phyloP scores from a whole-genome alignment of 1,140 invertebrate genomes.

The Saccostrea glomerata region DNA sequence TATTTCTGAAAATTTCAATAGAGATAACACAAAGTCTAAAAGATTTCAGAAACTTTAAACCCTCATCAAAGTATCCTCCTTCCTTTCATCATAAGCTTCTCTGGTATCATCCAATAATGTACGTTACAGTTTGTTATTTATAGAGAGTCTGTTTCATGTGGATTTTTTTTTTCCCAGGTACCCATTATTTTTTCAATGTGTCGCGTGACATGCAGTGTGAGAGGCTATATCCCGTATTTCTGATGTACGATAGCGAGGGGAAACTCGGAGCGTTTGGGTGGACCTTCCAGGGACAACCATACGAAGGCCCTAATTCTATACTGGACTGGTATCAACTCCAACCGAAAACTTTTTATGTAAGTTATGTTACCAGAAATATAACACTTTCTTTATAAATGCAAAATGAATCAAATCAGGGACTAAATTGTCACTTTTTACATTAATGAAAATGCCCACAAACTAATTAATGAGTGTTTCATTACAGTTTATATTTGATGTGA shows the following conservation, averaged over 20 bases:
- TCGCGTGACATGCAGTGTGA: constrained; percentile 69
- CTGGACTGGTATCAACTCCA: constrained; percentile 63
- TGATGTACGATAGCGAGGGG: constrained; percentile 73
- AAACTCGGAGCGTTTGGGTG: constrained; percentile 74
- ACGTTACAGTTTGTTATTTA: not conserved
- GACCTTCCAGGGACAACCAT: constrained; percentile 71
- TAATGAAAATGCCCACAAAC: too few relatives aligned
- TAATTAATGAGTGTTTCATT: not conserved
- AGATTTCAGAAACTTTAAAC: too few relatives aligned
- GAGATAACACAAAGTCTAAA: too few relatives aligned
- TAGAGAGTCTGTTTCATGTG: not conserved
- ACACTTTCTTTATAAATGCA: too few relatives aligned
- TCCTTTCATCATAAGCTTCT: too few relatives aligned
- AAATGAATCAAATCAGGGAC: not conserved
- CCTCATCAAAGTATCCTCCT: too few relatives aligned
- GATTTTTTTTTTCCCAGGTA: constrained; percentile 61
- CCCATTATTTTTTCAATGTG: constrained; percentile 72
- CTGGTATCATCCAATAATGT: not conserved
- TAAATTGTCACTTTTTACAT: too few relatives aligned
- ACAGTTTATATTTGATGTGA: constrained; percentile 68
- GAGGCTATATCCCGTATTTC: constrained; percentile 73
- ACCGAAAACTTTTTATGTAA: constrained; percentile 65
- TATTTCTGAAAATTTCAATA: too few relatives aligned
- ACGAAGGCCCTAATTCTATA: not conserved
- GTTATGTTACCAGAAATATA: not conserved